Base-by-base conservation (phyloP, 2,888 invertebrate species). In the Tiliacea citrago region DNA sequence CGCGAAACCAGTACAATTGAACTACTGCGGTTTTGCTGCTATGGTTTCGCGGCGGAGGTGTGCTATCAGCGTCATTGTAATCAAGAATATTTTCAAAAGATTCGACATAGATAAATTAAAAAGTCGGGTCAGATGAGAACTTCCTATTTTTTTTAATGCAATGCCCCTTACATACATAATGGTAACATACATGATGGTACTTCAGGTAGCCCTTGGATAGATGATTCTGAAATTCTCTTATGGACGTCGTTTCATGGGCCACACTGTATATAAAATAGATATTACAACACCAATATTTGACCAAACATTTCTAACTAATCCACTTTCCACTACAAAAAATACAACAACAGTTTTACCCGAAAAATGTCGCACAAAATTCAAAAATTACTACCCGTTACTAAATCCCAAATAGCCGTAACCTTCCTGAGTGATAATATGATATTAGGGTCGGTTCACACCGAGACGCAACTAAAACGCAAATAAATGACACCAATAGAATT, bases 381-480 rank as follows among this genome's bases (percentile, higher is more conserved):
- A 73, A 75, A 83, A 51, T 69, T 62, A 83, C 71, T 70, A 58
- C 72, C 70, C 45, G 55, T 73, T 76, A 61, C 62, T 61, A 75
- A 79, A 75, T 68, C 73, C 60, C 45, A 63, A 78, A 68, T 65
- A 63, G 69, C 79, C 51, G 45, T 55, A 60, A 79, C 75, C 73
- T 73, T 73, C 67, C 71, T 47, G 60, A 75, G 66, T 45, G 85
- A 78, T 82, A 79, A 84, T 79, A 62, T 39, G 75, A 68, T 60
- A 55, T 69, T 57, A 80, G 35, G 49, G 16, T 24, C 1, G 2
- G 24, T 7, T 45, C 21, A 73, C 18, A 77, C 10, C 1, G 21
- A 16, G 16, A 49, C 16, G 39, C 42, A 7, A 47, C 5, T 10
- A n/a, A 16, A n/a, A 51, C 16, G 16, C 51, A n/a, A 21, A 21